Base-by-base conservation (phyloP, 2,888 invertebrate species). In the Nudaria mundana region DNA sequence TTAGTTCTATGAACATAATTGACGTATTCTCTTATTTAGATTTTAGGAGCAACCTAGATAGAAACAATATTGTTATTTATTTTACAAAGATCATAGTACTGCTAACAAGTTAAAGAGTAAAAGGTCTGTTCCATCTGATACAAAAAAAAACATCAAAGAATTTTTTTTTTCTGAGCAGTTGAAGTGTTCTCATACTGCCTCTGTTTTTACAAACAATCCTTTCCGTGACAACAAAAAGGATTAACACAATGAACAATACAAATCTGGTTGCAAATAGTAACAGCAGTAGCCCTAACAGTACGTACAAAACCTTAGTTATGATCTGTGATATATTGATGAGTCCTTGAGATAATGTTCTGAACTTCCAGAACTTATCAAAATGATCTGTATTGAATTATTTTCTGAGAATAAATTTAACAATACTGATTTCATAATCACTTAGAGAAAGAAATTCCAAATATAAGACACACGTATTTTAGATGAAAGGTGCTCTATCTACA, bases 271-370 rank as follows among this genome's bases (percentile, higher is more conserved):
- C 65, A 71, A 76, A 28, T 28, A 80, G 59, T 71, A 56, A 67
- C 65, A 72, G 76, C 79, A 72, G 84, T 72, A 77, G 82, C 70
- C 44, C 52, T 72, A 76, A 76, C 66, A 69, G 51, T 47, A 16
- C 71, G 65, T 57, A 62, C 48, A 53, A 31, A 56, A 62, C 57
- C 71, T 63, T 7, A 53, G 56, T 60, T 46, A 57, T 67, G 74
- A 77, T 79, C 73, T 71, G 51, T 54, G 57, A 61, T 45, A 58
- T 57, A 61, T 56, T 68, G 81, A 83, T 82, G 69, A 67, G 59
- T 50, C 60, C 47, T 37, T 30, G 15, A 60, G 82, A 84, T 81
- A 76, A 74, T 55, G 10, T 26, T 33, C 44, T 45, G 45, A 50
- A 67, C 66, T 68, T n/a, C 64, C 74, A 70, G 48, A 66, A 63